A percentile compares a stretch with the other conserved stretches of the same genome.
Conservation (phyloP, 2,113 vertebrate genomes). For the Zapus hudsonius region DNA sequence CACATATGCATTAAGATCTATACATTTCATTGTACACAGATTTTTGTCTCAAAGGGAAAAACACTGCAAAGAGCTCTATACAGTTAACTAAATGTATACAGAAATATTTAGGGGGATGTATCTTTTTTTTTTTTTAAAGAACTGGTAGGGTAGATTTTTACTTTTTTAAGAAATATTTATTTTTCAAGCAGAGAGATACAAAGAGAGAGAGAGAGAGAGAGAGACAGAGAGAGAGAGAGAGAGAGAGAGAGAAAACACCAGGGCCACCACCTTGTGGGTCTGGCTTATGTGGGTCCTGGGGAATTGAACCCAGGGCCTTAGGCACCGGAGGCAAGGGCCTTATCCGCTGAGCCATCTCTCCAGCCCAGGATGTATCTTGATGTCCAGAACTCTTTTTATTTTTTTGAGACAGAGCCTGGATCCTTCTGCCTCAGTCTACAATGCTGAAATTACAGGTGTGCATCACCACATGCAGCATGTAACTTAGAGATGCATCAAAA, state of each 20-base stretch:
- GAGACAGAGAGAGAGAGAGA: too few species aligned
- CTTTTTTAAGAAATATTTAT: too few species aligned
- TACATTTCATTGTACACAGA: not conserved
- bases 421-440: not conserved
- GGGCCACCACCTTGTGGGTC: too few species aligned
- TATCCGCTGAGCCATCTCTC: too few species aligned
- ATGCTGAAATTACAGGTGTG: not conserved
- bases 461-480: not conserved
- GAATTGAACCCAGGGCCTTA: too few species aligned
- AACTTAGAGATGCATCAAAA: slow-evolving; percentile 24
- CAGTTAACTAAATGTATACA: slow-evolving; percentile 37
- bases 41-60: slow-evolving; percentile 34
- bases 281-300: too few species aligned
- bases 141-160: too few species aligned
- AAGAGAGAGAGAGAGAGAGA: too few species aligned
- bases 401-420: not conserved
- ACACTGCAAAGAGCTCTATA: slow-evolving; percentile 16
- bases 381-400: not conserved
- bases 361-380: not conserved
- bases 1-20: not conserved
- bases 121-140: too few species aligned
- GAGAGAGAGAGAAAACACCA: too few species aligned
- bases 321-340: too few species aligned
- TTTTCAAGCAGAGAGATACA: too few species aligned
- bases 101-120: slow-evolving; percentile 19